Evolutionary conservation across 2,797 vertebrate species (phyloP).

Genomic region (Heteromormyrus szaboi): DNA sequence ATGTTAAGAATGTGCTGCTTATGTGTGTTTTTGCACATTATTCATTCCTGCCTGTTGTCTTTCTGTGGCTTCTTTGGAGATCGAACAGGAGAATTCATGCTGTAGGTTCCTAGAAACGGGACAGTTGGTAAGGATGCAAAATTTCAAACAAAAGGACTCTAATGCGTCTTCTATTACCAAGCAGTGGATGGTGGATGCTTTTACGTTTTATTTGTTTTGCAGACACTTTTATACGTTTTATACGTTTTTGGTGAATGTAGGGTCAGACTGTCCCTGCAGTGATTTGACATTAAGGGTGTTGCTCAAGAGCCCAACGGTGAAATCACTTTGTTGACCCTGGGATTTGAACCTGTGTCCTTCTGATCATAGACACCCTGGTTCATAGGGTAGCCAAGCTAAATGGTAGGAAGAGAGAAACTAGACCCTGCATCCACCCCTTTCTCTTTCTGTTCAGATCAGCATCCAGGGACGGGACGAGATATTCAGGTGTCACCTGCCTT

Average conservation of each 20-base stretch:
- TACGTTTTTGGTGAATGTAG: neutral
- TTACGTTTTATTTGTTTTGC: neutral
- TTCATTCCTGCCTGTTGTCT: neutral
- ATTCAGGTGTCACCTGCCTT: neutral
- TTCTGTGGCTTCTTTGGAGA: neutral
- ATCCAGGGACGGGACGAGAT: neutral
- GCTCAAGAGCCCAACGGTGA: neutral
- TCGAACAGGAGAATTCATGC: neutral
- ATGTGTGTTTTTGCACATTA: neutral
- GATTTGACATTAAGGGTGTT: neutral
- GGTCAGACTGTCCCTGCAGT: neutral
- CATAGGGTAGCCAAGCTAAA: neutral
- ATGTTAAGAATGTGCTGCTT: neutral
- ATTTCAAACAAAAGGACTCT: neutral
- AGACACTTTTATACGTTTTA: neutral
- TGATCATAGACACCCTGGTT: neutral
- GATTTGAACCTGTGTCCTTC: neutral
- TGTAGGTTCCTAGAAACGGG: neutral
- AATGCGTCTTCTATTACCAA: neutral
- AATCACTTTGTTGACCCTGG: neutral
- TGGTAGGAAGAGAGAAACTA: neutral
- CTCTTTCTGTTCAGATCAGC: neutral
- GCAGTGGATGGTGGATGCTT: neutral
- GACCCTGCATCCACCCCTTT: neutral
- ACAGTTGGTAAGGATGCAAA: neutral